Evolutionary conservation across 2,888 invertebrate genomes (phyloP), one percentile per base, ranked within the genome.

Genomic region (Cheilosia soror): DNA sequence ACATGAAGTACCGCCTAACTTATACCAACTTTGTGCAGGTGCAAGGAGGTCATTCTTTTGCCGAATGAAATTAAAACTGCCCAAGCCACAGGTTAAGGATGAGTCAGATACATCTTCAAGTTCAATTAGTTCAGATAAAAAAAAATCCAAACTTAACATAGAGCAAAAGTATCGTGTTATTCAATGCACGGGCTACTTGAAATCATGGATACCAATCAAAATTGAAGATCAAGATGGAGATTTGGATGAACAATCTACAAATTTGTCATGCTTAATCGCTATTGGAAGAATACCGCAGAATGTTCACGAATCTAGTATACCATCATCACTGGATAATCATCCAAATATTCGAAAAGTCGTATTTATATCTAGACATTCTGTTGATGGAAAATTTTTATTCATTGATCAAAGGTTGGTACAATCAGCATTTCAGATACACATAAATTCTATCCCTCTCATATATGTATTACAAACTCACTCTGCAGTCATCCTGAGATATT

Each of bases 41-140:
- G 97, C 98, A 0, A 93, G 98, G 3, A 94, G 98, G 44, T 98
- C 98, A 0, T 98, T 98, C 92, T 97, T 97, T 92, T 98, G 98
- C 90, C 95, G 98, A 82, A 98, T 98, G 96, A 98, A 98, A 92
- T 95, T 95, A 89, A 96, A 96, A 91, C 91, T 93, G 7, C 89
- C 92, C 2, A 92, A 93, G 15, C 94, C 94, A 89, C 93, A 96
- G 80, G 89, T 92, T 5, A 97, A 97, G 91, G 96, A 97, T 89
- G 97, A 97, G 90, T 93, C 94, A 0, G 91, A 91, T 73, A 91
- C 90, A 2, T 91, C 91, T 0, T 91, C 91, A 20, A 90, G 91
- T 60, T 91, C 92, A 5, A 90, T 90, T n/a, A 94, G 93, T 88
- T 95, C 93, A 84, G 94, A 94, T 82, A 93, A 95, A 85, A 94